phyloP scores from a whole-genome alignment of 2,888 invertebrate genomes.

The Polietes domitor region DNA sequence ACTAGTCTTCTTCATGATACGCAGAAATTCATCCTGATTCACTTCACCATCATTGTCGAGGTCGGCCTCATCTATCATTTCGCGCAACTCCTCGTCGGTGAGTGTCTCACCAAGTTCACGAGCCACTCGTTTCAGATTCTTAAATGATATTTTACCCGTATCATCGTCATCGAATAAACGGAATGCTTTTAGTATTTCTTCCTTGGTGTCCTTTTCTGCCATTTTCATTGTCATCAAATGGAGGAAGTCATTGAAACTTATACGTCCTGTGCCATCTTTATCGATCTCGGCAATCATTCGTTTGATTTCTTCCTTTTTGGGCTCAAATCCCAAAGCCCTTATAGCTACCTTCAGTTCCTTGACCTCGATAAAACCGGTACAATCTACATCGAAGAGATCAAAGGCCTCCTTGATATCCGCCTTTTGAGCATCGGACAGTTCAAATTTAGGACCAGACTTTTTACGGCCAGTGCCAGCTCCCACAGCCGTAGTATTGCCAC shows the following conservation, averaged over 20 bases:
- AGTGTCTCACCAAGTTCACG: slow-evolving; percentile 96
- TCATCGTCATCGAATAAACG: slow-evolving; percentile 98
- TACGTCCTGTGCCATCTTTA: slow-evolving; percentile 90
- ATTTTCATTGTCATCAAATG: slow-evolving; percentile 95
- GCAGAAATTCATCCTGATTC: slow-evolving; percentile 95
- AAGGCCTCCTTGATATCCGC: slow-evolving; percentile 97
- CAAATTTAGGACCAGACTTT: slow-evolving; percentile 88
- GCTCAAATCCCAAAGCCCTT: slow-evolving; percentile 97
- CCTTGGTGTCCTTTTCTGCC: slow-evolving; percentile 96
- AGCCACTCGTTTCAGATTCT: slow-evolving; percentile 96
- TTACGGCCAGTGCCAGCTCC: slow-evolving; percentile 81
- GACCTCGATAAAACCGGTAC: slow-evolving; percentile 92
- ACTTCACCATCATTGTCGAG: slow-evolving; percentile 97
- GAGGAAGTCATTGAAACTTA: slow-evolving; percentile 94
- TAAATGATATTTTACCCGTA: slow-evolving; percentile 97
- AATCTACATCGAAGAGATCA: slow-evolving; percentile 95
- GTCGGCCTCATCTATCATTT: slow-evolving; percentile 99
- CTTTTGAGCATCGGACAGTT: slow-evolving; percentile 93
- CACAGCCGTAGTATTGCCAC: slow-evolving; percentile 18
- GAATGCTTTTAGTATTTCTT: slow-evolving; percentile 99
- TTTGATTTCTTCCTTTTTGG: slow-evolving; percentile 98
- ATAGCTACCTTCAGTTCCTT: slow-evolving; percentile 98
- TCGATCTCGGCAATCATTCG: slow-evolving; percentile 96
- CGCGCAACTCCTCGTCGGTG: slow-evolving; percentile 97
- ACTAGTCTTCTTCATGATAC: slow-evolving; percentile 99